Evolutionary conservation across 1,140 invertebrate species (phyloP).

Genomic region (Pemphigus obesinymphae): DNA sequence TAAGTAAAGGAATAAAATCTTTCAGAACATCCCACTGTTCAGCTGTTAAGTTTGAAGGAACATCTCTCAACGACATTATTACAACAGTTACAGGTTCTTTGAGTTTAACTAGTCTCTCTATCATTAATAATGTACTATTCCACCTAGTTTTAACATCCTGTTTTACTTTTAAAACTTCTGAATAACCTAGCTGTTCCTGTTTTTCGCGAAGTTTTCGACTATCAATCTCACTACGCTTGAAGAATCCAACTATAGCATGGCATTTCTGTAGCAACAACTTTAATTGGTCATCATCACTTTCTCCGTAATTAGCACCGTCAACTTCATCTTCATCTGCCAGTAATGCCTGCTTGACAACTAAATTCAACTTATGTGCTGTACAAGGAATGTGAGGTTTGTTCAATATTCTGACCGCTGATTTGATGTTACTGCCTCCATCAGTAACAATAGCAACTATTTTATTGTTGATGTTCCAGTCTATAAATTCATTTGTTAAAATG

Average conservation of each 20-base stretch:
- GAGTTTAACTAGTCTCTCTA: not conserved
- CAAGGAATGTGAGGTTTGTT: not conserved
- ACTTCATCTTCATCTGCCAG: not conserved
- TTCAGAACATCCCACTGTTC: not conserved
- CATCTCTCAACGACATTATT: not conserved
- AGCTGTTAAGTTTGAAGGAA: not conserved
- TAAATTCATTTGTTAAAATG: not conserved
- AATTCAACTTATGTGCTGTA: not conserved
- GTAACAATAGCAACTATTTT: conserved; percentile 1
- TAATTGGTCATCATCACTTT: too few species aligned
- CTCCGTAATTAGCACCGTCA: not conserved
- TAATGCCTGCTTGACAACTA: not conserved
- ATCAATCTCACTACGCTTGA: not conserved
- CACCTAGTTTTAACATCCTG: not conserved
- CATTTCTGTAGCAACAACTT: not conserved
- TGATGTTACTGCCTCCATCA: not conserved
- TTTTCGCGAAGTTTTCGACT: not conserved
- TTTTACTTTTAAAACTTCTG: not conserved
- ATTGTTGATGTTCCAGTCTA: not conserved
- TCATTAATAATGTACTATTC: not conserved
- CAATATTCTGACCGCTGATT: not conserved
- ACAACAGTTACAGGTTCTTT: not conserved
- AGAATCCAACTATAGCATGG: not conserved
- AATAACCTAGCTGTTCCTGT: not conserved
- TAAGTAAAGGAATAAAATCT: not conserved